phyloP scores from a whole-genome alignment of 2,797 vertebrate species.

The Epinephelus coioides region DNA sequence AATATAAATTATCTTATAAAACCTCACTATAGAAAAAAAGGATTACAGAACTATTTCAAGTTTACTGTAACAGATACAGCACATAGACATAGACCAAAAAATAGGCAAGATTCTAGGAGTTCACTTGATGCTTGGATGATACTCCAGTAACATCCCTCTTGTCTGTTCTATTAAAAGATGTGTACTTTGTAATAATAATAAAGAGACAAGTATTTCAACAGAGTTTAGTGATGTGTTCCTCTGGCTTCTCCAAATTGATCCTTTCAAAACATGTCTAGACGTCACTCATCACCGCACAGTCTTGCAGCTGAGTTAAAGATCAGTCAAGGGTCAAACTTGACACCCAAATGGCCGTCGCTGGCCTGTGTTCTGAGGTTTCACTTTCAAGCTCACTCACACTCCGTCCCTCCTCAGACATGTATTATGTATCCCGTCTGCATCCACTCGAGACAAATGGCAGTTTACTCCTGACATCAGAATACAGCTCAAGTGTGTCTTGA shows the following conservation, averaged over 20 bases:
- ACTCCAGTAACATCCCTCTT: neutral
- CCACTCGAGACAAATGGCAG: constrained; percentile 26
- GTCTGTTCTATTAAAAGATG: neutral
- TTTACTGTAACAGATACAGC: neutral
- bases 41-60: neutral
- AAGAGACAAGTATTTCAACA: neutral
- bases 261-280: neutral
- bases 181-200: neutral
- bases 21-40: neutral
- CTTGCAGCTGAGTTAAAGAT: neutral
- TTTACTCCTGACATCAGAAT: constrained; percentile 5
- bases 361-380: neutral
- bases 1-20: neutral
- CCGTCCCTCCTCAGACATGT: neutral
- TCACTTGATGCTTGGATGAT: neutral
- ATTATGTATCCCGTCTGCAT: constrained; percentile 10
- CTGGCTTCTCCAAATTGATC: too few species aligned
- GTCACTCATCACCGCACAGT: neutral
- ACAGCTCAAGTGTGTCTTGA: constrained; percentile 3
- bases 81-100: neutral
- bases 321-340: constrained; percentile 1
- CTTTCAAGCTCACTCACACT: constrained; percentile 4
- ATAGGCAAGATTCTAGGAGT: neutral
- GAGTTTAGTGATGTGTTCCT: neutral
- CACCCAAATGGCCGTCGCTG: neutral